Conservation (phyloP, 2,797 vertebrate genomes). For the Poeciliopsis infans region DNA sequence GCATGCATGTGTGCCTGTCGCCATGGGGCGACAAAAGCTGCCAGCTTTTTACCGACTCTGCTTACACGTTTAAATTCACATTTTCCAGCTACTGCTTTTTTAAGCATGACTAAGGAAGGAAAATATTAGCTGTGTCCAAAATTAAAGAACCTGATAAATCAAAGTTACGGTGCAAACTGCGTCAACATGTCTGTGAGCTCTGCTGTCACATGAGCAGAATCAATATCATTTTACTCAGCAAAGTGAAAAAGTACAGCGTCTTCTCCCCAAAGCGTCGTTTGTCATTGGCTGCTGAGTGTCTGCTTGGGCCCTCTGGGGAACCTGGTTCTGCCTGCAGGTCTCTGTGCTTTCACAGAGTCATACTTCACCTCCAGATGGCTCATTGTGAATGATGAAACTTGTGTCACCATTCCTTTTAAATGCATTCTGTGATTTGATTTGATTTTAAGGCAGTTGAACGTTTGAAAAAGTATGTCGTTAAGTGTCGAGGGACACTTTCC, state of each 20-base stretch:
- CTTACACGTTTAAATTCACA: not conserved
- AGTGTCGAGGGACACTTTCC: not conserved
- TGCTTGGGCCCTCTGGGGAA: slow-evolving; percentile 3
- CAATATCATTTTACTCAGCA: too few species aligned
- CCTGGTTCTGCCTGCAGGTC: not conserved
- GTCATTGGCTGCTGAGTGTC: slow-evolving; percentile 27
- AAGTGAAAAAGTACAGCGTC: slow-evolving; percentile 28
- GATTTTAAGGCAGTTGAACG: not conserved
- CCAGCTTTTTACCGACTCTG: not conserved
- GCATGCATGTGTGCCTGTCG: not conserved
- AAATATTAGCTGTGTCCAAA: not conserved
- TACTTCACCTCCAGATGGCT: not conserved
- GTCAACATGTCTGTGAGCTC: slow-evolving; percentile 13
- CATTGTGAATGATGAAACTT: slow-evolving; percentile 3
- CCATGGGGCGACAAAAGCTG: not conserved
- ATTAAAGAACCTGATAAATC: slow-evolving; percentile 11
- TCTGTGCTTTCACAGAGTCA: slow-evolving; percentile 8
- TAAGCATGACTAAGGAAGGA: not conserved
- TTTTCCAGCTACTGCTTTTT: not conserved
- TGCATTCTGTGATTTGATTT: not conserved
- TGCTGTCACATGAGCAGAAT: too few species aligned
- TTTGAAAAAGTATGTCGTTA: not conserved
- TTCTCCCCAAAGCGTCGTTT: slow-evolving; percentile 25
- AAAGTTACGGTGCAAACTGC: slow-evolving; percentile 17
- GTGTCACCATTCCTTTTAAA: not conserved